A percentile compares a stretch with the other conserved stretches of the same genome.
Conservation (phyloP, 2,888 invertebrate species). For the Nymphalis polychloros region DNA sequence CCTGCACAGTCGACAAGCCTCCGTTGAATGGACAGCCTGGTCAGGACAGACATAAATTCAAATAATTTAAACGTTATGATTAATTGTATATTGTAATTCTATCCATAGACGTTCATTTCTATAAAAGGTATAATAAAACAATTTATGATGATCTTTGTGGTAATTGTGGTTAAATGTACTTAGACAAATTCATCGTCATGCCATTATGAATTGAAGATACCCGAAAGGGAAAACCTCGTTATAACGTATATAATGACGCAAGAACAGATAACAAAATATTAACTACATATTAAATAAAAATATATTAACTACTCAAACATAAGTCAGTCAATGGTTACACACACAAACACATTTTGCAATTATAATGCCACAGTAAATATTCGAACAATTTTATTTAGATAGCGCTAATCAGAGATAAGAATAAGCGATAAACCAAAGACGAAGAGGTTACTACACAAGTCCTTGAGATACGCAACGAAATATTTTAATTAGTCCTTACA, state of each 20-base stretch:
- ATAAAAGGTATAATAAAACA: background rate
- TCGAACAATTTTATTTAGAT: background rate
- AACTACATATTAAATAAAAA: too few relatives aligned
- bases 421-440: conserved; percentile 29
- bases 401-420: conserved; percentile 22
- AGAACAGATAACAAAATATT: too few relatives aligned
- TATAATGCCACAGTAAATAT: background rate
- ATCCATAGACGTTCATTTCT: too few relatives aligned
- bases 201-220: background rate
- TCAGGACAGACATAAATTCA: too few relatives aligned
- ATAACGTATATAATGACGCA: too few relatives aligned
- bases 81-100: too few relatives aligned
- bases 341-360: too few relatives aligned
- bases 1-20: too few relatives aligned
- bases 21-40: too few relatives aligned
- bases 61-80: too few relatives aligned
- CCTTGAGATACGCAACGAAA: conserved; percentile 43
- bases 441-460: conserved; percentile 21
- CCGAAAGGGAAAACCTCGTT: background rate
- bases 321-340: too few relatives aligned
- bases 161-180: background rate
- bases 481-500: conserved; percentile 60
- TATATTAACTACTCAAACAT: too few relatives aligned
- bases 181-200: background rate
- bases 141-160: background rate